Conservation (phyloP, 2,797 vertebrate species). For the Manis javanica region DNA sequence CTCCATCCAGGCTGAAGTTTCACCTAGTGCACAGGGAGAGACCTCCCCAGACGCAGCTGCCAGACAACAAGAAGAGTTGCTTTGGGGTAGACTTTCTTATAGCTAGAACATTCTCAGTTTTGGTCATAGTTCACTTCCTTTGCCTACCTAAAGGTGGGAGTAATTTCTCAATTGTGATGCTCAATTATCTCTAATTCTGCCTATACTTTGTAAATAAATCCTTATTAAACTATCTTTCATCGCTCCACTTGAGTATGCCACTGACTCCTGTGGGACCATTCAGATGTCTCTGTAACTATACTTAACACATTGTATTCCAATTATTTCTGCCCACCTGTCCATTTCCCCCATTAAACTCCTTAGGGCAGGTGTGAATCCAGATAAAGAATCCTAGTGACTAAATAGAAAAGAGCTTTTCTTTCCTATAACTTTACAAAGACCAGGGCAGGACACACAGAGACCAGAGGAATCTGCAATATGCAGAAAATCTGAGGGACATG, state of each 20-base stretch:
- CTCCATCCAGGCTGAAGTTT: no score
- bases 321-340: slow-evolving; percentile 8
- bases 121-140: neutral
- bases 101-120: slow-evolving; percentile 30
- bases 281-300: slow-evolving; percentile 21
- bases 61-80: neutral
- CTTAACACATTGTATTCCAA: slow-evolving; percentile 38
- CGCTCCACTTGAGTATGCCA: slow-evolving; percentile 27
- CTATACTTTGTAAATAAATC: slow-evolving; percentile 47
- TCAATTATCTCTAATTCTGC: slow-evolving; percentile 42
- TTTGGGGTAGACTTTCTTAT: neutral
- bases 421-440: slow-evolving; percentile 31
- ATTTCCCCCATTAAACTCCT: neutral
- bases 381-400: neutral
- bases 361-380: neutral
- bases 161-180: slow-evolving; percentile 29
- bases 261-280: neutral
- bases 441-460: neutral
- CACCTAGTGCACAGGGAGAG: no score
- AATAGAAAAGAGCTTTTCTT: neutral
- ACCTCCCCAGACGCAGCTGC: no score
- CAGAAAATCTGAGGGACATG: neutral
- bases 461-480: slow-evolving; percentile 10
- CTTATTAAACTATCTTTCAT: slow-evolving; percentile 57
- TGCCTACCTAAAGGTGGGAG: neutral